Conservation (phyloP, 1,140 invertebrate genomes). For the Pseudomyrmex cubaensis region DNA sequence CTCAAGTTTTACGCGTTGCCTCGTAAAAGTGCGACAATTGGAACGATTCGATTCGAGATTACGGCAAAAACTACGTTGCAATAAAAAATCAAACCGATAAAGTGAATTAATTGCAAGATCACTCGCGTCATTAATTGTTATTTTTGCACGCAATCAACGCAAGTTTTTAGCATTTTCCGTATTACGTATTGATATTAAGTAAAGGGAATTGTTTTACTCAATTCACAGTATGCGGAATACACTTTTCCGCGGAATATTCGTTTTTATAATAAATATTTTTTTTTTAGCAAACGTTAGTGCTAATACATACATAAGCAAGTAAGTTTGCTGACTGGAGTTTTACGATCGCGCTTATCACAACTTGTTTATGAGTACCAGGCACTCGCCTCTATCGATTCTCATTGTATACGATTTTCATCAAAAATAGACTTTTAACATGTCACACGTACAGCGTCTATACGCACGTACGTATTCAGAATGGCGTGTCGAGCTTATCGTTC, state of each 20-base stretch:
- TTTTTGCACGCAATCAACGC: background rate
- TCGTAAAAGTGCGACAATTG: slow-evolving; percentile 39
- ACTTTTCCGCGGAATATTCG: background rate
- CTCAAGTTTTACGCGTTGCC: slow-evolving; percentile 33
- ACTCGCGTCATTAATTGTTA: background rate
- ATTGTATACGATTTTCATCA: slow-evolving; percentile 45
- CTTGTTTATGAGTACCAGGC: background rate
- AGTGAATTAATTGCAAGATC: slow-evolving; percentile 1
- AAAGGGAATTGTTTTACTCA: background rate
- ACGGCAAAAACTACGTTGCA: background rate
- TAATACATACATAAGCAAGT: background rate
- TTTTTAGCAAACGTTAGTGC: background rate
- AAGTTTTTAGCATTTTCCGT: background rate
- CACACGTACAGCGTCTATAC: background rate
- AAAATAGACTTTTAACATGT: slow-evolving; percentile 30
- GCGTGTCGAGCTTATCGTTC: slow-evolving; percentile 32
- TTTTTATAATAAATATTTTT: background rate
- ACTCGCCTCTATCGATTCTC: background rate
- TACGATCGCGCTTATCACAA: background rate
- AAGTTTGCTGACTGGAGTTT: background rate
- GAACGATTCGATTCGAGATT: slow-evolving; percentile 13
- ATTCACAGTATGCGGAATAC: background rate
- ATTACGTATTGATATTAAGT: background rate
- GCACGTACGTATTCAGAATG: slow-evolving; percentile 26
- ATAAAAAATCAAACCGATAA: background rate